Base-by-base conservation (phyloP, 2,797 vertebrate species). In the Menidia menidia region DNA sequence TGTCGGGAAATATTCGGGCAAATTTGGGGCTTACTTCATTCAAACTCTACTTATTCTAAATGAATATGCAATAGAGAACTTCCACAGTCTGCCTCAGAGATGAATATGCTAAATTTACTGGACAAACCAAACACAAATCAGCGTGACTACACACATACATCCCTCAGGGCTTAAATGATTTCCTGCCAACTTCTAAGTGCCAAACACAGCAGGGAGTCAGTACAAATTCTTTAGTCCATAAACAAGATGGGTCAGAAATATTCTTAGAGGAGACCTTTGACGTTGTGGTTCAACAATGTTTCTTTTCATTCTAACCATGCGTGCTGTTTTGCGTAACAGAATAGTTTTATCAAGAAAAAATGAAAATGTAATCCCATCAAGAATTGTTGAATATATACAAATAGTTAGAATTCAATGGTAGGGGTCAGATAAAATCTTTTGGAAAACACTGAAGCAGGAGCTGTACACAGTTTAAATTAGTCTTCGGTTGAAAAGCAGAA, bases 371-470 rank as follows among this genome's bases (percentile, higher is more conserved):
- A 9, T 39, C 9, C 35, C 35, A 39, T 39, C 2, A 39, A 39
- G 35, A 39, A 6, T 39, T 39, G 35, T 39, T 39, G 35, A 39
- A 6, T 39, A 39, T 39, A 0, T 9, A 39, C 35, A 39, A n/a
- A n/a, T 1, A 2, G 35, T 39, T 39, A 39, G 7, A 7, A 39
- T 39, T 39, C 10, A 7, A 39, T 7, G 35, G 35, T 39, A 39
- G 35, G 35, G 35, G 4, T 39, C 35, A 39, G 10, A 63, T 55
- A 68, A 12, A 69, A 60, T 69, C 64, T 73, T 75, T 55, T 73
- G 73, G 60, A 56, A 76, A 64, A 50, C 64, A 33, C 64, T 60
- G 25, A 68, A 73, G 70, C 35, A 54, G 33, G 63, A 58, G 55
- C n/a, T 15, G 42, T 57, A 11, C 30, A 33, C 15, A 63, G 61